Base-by-base conservation (phyloP, 1,140 invertebrate genomes). In the Drosophila pruinosa region DNA sequence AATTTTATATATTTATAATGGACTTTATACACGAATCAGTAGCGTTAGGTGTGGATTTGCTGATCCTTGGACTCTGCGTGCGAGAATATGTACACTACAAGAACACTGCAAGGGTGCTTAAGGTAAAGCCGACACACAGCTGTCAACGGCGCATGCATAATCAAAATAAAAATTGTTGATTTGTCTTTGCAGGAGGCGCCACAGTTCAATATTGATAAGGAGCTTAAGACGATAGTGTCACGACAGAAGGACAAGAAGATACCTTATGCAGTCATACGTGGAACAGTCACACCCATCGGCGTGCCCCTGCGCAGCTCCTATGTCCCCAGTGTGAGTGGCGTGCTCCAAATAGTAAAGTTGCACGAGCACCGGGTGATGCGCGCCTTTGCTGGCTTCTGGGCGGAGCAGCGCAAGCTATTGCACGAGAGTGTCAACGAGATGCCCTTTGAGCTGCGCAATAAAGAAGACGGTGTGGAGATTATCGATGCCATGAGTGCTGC, bases 381-480 rank as follows among this genome's bases (percentile, higher is more conserved):
- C 89, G 95, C 94, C 34, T 94, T 95, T 10, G 93, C 94, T 38
- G 96, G 96, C 5, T 96, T 96, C 89, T 97, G 96, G 96, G 94
- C 94, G 8, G 95, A 96, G 65, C 94, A 96, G 76, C 94, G 95
- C 58, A 93, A 95, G 61, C 94, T 94, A 10, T 93, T 97, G 41
- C 94, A 96, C 86, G 94, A 96, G 75, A 93, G 95, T 2, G 94
- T 93, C 79, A 95, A 96, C 83, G 92, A 94, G 39, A 94, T 95
- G 79, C 96, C 96, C 21, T 97, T 97, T 91, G 93, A 93, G 36
- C 88, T 97, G 28, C 93, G 92, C 79, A 93, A 93, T 76, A 94
- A 94, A 34, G 92, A 92, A 10, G 90, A 93, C 48, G 92, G 93
- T 61, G 93, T 96, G 34, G 95, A 96, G 92, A 92, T 96, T 50